phyloP scores from a whole-genome alignment of 2,113 vertebrate genomes.

The Neogale vison region DNA sequence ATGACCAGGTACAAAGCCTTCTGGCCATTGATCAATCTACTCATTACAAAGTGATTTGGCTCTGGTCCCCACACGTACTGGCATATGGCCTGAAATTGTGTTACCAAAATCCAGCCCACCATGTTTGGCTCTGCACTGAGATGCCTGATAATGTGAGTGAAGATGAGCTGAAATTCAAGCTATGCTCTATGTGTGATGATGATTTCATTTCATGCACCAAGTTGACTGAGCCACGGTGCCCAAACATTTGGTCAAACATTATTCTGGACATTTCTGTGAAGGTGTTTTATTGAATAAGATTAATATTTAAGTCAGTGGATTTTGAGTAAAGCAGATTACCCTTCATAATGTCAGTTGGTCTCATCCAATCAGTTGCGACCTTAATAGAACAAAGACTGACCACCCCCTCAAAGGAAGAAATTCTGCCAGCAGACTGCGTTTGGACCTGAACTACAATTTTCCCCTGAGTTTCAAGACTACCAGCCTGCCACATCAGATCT shows the following conservation, averaged over 20 bases:
- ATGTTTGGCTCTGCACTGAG: neutral
- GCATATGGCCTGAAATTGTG: neutral
- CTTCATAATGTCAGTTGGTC: neutral
- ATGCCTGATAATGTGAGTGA: fast-evolving
- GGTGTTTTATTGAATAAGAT: neutral
- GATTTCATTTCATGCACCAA: neutral
- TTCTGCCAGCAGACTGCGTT: neutral
- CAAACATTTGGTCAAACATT: neutral
- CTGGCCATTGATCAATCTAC: neutral
- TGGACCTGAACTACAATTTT: neutral
- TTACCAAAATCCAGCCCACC: neutral
- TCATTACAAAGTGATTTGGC: neutral
- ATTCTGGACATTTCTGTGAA: neutral
- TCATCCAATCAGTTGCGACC: neutral
- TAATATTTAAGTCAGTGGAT: neutral
- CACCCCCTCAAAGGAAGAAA: neutral
- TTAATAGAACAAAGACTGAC: neutral
- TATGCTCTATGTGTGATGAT: neutral
- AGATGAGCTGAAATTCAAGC: neutral
- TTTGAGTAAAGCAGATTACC: neutral
- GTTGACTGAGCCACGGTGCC: neutral
- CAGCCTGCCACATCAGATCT: neutral
- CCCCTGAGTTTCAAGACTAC: neutral
- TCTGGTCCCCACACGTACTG: neutral
- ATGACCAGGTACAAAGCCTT: neutral